Percentiles rank a stretch among this genome's conserved stretches.
These are phyloP conservation scores for Sigmodon hispidus DNA, from an alignment of 2,113 vertebrate species.

Conservation along the genomic window DNA sequence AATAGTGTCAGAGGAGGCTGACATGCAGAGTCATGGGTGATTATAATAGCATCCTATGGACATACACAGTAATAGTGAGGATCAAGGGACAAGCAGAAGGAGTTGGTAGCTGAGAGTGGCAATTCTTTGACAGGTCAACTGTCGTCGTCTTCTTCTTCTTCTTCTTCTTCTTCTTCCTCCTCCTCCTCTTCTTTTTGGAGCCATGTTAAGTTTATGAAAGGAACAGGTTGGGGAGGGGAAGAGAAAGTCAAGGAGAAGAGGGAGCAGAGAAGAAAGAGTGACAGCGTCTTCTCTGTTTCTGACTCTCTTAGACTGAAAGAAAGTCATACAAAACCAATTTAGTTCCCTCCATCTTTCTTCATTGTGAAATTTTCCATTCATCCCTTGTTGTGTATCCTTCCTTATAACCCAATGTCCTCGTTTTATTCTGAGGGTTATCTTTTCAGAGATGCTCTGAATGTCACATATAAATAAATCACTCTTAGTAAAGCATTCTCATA, in stretches of 20 bases:
- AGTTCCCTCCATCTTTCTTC: background rate
- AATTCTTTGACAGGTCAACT: background rate
- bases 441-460: background rate
- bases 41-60: background rate
- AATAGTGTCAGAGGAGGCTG: background rate
- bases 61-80: accelerated
- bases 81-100: background rate
- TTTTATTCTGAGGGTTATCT: background rate
- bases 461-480: background rate
- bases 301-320: background rate
- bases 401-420: background rate
- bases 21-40: background rate
- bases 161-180: too few relatives aligned
- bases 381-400: background rate
- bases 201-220: too few relatives aligned
- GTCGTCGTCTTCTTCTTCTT: background rate
- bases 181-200: too few relatives aligned
- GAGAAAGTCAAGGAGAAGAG: too few relatives aligned
- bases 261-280: too few relatives aligned
- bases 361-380: background rate
- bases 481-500: background rate
- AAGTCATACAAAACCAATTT: background rate
- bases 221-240: too few relatives aligned
- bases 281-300: background rate
- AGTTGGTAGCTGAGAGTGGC: background rate